Conservation (phyloP, 2,797 vertebrate species). For the Helarctos malayanus region DNA sequence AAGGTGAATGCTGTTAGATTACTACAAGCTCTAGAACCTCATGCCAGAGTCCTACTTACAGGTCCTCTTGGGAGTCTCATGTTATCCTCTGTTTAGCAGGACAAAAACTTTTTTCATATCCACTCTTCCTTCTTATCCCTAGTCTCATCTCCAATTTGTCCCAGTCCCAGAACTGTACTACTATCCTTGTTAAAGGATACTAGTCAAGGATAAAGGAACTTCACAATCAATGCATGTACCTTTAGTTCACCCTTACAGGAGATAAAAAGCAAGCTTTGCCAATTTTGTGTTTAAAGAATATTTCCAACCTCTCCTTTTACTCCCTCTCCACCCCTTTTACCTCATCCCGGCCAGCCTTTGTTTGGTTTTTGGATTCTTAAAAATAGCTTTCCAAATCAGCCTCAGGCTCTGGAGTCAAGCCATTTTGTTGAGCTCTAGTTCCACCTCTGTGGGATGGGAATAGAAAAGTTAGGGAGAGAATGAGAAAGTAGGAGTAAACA, state of each 20-base stretch:
- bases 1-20: not conserved
- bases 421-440: not conserved
- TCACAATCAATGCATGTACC: not conserved
- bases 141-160: not conserved
- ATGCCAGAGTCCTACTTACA: not conserved
- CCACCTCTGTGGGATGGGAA: rapidly evolving
- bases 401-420: not conserved
- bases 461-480: not conserved
- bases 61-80: not conserved
- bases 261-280: not conserved
- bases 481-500: not conserved
- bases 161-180: not conserved
- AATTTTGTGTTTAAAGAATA: not conserved
- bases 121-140: rapidly evolving
- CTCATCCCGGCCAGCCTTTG: rapidly evolving
- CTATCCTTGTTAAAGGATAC: not conserved
- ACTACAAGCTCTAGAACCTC: not conserved
- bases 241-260: not conserved
- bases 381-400: not conserved
- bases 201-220: not conserved
- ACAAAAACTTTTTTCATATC: too few relatives aligned
- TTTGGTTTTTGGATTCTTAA: not conserved
- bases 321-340: not conserved
- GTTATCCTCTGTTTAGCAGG: not conserved
- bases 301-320: not conserved